Evolutionary conservation across 2,888 invertebrate species (phyloP), one percentile per base, ranked within the genome.

Genomic region (Zele albiditarsus): DNA sequence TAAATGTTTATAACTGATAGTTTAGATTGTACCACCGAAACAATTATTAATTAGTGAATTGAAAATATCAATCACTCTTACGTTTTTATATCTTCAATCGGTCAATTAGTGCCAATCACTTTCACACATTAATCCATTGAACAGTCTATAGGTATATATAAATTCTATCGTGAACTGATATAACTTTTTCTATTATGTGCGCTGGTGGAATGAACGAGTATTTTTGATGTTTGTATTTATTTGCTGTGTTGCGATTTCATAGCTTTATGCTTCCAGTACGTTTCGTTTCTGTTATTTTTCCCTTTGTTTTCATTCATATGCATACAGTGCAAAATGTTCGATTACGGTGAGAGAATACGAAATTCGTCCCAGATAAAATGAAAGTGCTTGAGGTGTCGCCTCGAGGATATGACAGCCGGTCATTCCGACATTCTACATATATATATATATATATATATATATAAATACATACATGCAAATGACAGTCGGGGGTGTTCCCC

Each of bases 291-390:
- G 3, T 27, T 62, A 25, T 28, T 72, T 65, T n/a, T 63, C 33
- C 12, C 62, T 33, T 57, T 25, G 16, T 70, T 73, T 60, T 71
- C 72, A 70, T 72, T 53, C 8, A 20, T 49, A 53, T 20, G n/a
- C 53, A 23, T 53, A 31, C 65, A 42, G 38, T 33, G 67, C 63
- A 65, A 75, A 73, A 74, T 70, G 63, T 66, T 77, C 71, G 70
- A 77, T 73, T 73, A 70, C 75, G 70, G 63, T 12, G n/a, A 53
- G 62, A 62, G 73, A 75, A 73, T 77, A 73, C 62, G 57, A 69
- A 73, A 75, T 75, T 68, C 69, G 70, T 63, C 53, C 58, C 12
- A 46, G 63, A 28, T 46, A 68, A 38, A 63, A 68, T 65, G 31
- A 28, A 14, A 27, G 20, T 49, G 28, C 49, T 53, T 27, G n/a